Evolutionary conservation across 2,113 vertebrate species (phyloP).

Genomic region (Indri indri): DNA sequence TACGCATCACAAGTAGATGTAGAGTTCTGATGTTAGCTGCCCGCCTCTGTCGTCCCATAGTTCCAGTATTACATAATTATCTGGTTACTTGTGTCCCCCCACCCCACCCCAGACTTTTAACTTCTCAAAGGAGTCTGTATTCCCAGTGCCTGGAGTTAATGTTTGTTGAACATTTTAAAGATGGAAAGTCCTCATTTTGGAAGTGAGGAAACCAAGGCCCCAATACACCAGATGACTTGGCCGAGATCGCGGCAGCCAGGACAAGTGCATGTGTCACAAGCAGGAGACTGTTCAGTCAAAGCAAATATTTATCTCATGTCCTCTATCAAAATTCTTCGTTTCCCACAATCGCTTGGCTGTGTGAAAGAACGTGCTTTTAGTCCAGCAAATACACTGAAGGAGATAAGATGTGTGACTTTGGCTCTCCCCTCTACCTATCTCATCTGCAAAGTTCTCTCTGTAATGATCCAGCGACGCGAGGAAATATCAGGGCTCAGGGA

Average conservation of each 20-base stretch:
- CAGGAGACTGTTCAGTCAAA: neutral
- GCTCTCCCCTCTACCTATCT: neutral
- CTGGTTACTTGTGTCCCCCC: neutral
- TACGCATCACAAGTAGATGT: neutral
- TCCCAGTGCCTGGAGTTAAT: neutral
- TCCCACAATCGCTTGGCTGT: neutral
- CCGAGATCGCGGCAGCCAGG: neutral
- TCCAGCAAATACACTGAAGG: no score
- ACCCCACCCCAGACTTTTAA: neutral
- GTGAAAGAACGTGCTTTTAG: neutral
- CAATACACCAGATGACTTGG: neutral
- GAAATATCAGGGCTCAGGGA: conserved; percentile 23
- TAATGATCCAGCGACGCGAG: neutral
- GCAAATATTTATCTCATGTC: neutral
- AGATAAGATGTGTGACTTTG: neutral
- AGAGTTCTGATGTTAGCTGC: neutral
- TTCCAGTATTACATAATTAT: neutral
- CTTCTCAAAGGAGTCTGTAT: neutral
- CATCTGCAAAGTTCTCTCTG: neutral
- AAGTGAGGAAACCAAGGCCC: neutral
- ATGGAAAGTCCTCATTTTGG: neutral
- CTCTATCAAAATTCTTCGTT: neutral
- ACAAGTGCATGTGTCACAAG: neutral
- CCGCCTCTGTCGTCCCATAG: neutral
- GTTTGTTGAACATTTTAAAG: neutral